Base-by-base conservation (phyloP, 2,797 vertebrate species). In the Enteromius unitaeniatus region DNA sequence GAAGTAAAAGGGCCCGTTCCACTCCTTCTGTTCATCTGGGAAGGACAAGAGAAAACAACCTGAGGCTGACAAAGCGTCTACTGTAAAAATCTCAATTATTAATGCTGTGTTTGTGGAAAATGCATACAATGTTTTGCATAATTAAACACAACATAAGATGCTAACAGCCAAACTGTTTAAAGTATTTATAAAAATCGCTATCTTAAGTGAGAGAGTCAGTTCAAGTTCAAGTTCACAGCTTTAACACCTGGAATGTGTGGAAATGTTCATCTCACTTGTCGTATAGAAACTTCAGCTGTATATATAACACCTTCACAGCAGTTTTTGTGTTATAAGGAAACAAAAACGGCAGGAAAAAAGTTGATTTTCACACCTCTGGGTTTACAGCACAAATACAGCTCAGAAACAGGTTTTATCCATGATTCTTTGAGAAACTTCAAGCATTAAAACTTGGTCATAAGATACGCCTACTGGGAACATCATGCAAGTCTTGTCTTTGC, bases 1-100 rank as follows among this genome's bases (percentile, higher is more conserved):
- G 89, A 99, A 99, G 91, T 91, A 99, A 93, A 99, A 99, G 0
- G 98, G 96, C 9, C 95, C 96, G 3, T 85, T 96, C 98, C 98
- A 99, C 49, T 96, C 90, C 7, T 73, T 92, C 89, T 99, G 96
- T 47, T 91, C 90, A 88, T 95, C 97, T 99, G 90, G 53, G 45
- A 80, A 78, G 45, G 79, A 85, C 1, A 51, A 51, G 23, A 82
- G 51, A 3, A 28, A 7, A 78, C 6, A 9, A 68, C 15, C 68
- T 17, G 10, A 53, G 40, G 23, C 15, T 73, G 37, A 26, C 42
- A 85, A 47, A 72, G 64, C 76, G 84, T 75, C 34, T 86, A 90
- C 65, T 42, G 78, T 80, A 53, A 79, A 67, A 49, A 11, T 72
- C 75, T 89, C 60, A 93, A 92, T 92, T 89, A 93, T 91, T 88